A percentile compares a stretch with the other conserved stretches of the same genome.
These are phyloP conservation scores for Stictonetta naevosa DNA, from an alignment of 2,113 vertebrate genomes.

Conservation along the genomic window DNA sequence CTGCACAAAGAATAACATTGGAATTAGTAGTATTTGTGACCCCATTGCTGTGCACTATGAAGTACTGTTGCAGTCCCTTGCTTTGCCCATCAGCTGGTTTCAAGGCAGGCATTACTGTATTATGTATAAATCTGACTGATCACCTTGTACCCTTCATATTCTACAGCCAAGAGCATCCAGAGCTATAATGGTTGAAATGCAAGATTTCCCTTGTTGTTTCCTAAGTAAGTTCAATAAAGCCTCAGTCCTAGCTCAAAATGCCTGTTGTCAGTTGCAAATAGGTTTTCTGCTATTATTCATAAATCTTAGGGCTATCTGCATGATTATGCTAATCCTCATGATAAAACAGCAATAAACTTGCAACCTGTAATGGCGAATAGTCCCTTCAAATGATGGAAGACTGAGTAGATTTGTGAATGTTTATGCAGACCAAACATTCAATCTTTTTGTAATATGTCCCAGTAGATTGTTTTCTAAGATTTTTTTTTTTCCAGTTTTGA, in stretches of 20 bases:
- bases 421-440: neutral
- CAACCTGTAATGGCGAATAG: neutral
- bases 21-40: neutral
- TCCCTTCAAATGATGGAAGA: neutral
- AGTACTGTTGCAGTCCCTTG: neutral
- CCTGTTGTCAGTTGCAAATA: slow-evolving; percentile 3
- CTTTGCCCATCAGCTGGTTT: neutral
- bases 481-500: neutral
- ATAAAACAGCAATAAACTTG: neutral
- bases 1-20: neutral
- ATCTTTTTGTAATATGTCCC: neutral
- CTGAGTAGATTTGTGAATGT: neutral
- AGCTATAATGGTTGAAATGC: neutral
- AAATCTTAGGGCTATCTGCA: neutral
- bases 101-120: neutral
- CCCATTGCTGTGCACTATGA: neutral
- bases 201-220: neutral
- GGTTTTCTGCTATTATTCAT: slow-evolving; percentile 1
- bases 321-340: neutral
- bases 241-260: neutral
- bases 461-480: neutral
- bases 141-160: neutral
- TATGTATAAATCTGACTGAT: neutral
- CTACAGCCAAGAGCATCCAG: neutral
- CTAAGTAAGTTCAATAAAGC: neutral